phyloP scores from a whole-genome alignment of 2,113 vertebrate species.

The Ascaphus truei region DNA sequence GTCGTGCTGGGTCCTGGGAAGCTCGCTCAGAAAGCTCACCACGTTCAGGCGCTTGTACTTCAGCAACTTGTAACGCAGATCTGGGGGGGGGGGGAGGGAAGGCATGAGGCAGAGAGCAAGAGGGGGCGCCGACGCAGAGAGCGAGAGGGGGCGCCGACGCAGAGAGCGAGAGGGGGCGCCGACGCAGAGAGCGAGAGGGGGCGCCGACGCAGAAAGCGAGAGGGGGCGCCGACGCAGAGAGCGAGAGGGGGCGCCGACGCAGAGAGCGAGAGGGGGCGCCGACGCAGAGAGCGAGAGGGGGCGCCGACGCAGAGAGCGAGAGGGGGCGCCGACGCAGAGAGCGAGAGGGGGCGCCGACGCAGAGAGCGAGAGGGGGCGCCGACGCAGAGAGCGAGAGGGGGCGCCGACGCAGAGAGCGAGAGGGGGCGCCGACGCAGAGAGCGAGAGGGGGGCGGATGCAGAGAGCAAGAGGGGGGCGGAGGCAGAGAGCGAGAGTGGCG shows the following conservation, averaged over 20 bases:
- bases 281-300: too few species aligned
- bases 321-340: too few species aligned
- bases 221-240: too few species aligned
- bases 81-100: not conserved
- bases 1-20: slow-evolving; percentile 87
- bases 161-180: too few species aligned
- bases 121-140: not conserved
- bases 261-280: slow-evolving; percentile 35
- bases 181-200: slow-evolving; percentile 49
- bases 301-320: too few species aligned
- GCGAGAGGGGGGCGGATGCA: too few species aligned
- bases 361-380: too few species aligned
- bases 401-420: slow-evolving; percentile 54
- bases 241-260: too few species aligned
- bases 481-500: too few species aligned
- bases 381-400: too few species aligned
- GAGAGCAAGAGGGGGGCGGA: too few species aligned
- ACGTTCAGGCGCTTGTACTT: slow-evolving; percentile 82
- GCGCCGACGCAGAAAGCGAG: not conserved
- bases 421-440: not conserved
- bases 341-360: not conserved
- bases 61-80: slow-evolving; percentile 68
- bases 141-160: not conserved
- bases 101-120: slow-evolving; percentile 54
- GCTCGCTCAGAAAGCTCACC: slow-evolving; percentile 82